These are phyloP conservation scores for Crocidura indochinensis DNA, from an alignment of 2,797 vertebrate species.

Conservation along the genomic window DNA sequence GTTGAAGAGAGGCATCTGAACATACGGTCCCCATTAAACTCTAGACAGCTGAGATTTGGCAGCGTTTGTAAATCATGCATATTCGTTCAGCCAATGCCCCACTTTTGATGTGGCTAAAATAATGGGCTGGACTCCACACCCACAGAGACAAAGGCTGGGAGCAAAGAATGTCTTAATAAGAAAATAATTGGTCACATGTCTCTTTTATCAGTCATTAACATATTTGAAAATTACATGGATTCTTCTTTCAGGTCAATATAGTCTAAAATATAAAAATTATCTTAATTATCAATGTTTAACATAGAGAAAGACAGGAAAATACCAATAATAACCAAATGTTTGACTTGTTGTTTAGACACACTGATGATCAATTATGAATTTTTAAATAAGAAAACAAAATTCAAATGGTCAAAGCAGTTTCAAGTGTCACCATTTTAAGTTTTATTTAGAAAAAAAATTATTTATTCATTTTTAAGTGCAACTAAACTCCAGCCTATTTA, in stretches of 20 bases:
- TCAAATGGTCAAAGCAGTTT: background rate
- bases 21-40: constrained; percentile 59
- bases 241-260: constrained; percentile 58
- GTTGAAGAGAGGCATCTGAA: background rate
- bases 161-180: constrained; percentile 39
- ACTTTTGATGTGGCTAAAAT: constrained; percentile 65
- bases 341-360: background rate
- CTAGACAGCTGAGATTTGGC: constrained; percentile 42
- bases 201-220: constrained; percentile 51
- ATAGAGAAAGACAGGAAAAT: constrained; percentile 29
- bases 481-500: constrained; percentile 66
- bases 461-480: constrained; percentile 41
- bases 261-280: constrained; percentile 45
- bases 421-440: constrained; percentile 58
- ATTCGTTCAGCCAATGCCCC: constrained; percentile 62
- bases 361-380: background rate
- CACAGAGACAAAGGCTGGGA: constrained; percentile 47
- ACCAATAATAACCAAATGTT: background rate
- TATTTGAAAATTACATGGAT: constrained; percentile 67
- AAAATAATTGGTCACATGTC: constrained; percentile 65
- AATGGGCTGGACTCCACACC: constrained; percentile 34
- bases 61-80: constrained; percentile 54
- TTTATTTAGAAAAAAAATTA: constrained; percentile 68
- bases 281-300: constrained; percentile 37
- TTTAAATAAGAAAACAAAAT: constrained; percentile 13